phyloP scores from a whole-genome alignment of 2,797 vertebrate species.

The Taenioides sp. region DNA sequence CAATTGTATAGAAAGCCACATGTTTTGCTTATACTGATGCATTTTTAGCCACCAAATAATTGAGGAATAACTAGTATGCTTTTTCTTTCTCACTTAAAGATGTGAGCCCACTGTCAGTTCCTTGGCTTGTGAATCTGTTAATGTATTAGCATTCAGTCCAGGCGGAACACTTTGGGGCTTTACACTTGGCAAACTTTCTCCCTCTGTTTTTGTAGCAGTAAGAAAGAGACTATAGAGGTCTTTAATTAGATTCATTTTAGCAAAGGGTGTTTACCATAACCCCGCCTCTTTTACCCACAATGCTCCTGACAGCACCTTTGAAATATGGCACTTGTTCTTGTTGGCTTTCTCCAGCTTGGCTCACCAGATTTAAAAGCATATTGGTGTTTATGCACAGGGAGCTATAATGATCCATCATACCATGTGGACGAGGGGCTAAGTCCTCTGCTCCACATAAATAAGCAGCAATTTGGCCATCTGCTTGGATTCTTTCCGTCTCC shows the following conservation, averaged over 20 bases:
- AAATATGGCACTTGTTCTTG: constrained; percentile 83
- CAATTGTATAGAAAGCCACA: not conserved
- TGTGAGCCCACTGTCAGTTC: constrained; percentile 31
- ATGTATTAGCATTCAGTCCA: constrained; percentile 38
- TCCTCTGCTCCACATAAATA: constrained; percentile 94
- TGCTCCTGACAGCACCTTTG: constrained; percentile 82
- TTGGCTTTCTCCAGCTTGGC: constrained; percentile 80
- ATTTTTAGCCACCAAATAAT: constrained; percentile 6
- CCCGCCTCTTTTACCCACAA: constrained; percentile 3
- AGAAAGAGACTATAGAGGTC: constrained; percentile 49
- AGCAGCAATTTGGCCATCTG: constrained; percentile 98
- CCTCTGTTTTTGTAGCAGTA: constrained; percentile 38
- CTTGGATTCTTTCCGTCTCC: constrained; percentile 92
- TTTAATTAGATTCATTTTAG: constrained; percentile 79
- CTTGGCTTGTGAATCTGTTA: constrained; percentile 40
- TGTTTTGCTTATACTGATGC: not conserved
- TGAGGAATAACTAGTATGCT: constrained; percentile 22
- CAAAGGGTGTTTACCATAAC: constrained; percentile 81
- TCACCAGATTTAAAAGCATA: constrained; percentile 97
- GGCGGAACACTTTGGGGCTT: constrained; percentile 38
- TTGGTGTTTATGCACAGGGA: constrained; percentile 94
- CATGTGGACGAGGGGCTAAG: constrained; percentile 67
- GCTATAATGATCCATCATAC: constrained; percentile 98
- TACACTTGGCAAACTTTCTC: constrained; percentile 33
- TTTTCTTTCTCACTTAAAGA: not conserved